Base-by-base conservation (phyloP, 1,140 invertebrate genomes). In the Eumaeus atala region DNA sequence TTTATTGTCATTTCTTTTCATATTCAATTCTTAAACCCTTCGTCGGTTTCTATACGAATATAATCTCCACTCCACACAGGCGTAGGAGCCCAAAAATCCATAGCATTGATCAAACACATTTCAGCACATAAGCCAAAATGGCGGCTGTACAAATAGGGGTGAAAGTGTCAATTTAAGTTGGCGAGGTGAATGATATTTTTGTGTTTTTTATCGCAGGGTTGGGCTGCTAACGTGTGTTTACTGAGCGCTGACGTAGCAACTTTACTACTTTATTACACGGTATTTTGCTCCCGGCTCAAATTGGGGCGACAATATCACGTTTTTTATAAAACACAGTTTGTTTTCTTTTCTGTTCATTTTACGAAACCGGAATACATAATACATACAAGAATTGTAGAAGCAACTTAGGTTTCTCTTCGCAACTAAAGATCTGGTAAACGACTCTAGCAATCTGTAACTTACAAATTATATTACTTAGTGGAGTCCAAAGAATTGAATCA, bases 251-350 rank as follows among this genome's bases (percentile, higher is more conserved):
- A 82, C 58, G 62, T 51, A 21, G 70, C 74, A 54, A 59, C 64
- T 71, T 72, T 68, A 67, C 62, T 72, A 71, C 72, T 79, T 79
- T 82, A 76, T 79, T 74, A 68, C 64, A 55, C 53, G 72, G 70
- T 74, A 77, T 76, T 70, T 35, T 16, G 28, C 9, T 35, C 33
- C 14, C 10, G 28, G n/a, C 33, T 16, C 33, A 14, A 16, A 16
- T 58, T 28, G 62, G 51, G 56, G 61, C 72, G 61, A 61, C 62
- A 48, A 61, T 14, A 37, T 0, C 21, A n/a, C 38, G 33, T 38
- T 50, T 33, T 35, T 53, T 28, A 28, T 50, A 50, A 4, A 10
- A 33, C 28, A 36, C 33, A 7, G 0, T 9, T n/a, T n/a, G 11
- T 18, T 47, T 6, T 0, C 11, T 47, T 9, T 9, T 7, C 17